These are phyloP conservation scores for Halcyon malimbica DNA, from an alignment of 2,113 vertebrate genomes.

Conservation along the genomic window DNA sequence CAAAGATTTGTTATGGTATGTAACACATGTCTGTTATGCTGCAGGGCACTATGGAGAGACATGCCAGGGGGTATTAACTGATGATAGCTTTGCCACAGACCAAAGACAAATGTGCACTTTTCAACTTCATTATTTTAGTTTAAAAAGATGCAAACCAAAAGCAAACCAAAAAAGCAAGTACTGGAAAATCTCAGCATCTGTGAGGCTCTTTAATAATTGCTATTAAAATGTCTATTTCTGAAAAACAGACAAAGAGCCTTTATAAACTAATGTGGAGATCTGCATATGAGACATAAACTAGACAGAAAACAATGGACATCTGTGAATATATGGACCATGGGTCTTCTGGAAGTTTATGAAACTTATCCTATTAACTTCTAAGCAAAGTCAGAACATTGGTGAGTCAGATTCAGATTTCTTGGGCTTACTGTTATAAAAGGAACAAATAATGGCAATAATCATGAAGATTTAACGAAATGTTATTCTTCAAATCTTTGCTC, in stretches of 20 bases:
- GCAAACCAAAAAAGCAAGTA: not conserved
- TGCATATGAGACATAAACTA: not conserved
- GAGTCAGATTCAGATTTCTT: not conserved
- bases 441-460: not conserved
- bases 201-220: not conserved
- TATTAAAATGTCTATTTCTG: not conserved
- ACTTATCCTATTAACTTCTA: not conserved
- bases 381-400: not conserved
- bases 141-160: not conserved
- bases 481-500: not conserved
- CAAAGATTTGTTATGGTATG: not conserved
- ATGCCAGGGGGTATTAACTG: not conserved
- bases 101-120: not conserved
- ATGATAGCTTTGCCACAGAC: not conserved
- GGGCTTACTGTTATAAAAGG: not conserved
- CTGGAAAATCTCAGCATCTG: not conserved
- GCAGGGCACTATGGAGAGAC: not conserved
- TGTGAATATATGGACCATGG: not conserved
- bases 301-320: not conserved
- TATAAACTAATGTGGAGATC: not conserved
- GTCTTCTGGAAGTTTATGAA: not conserved
- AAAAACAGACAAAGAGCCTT: not conserved
- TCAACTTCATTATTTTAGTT: not conserved
- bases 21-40: not conserved
- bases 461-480: not conserved